These are phyloP conservation scores for Burhinus bistriatus DNA, from an alignment of 2,113 vertebrate species.

Conservation along the genomic window DNA sequence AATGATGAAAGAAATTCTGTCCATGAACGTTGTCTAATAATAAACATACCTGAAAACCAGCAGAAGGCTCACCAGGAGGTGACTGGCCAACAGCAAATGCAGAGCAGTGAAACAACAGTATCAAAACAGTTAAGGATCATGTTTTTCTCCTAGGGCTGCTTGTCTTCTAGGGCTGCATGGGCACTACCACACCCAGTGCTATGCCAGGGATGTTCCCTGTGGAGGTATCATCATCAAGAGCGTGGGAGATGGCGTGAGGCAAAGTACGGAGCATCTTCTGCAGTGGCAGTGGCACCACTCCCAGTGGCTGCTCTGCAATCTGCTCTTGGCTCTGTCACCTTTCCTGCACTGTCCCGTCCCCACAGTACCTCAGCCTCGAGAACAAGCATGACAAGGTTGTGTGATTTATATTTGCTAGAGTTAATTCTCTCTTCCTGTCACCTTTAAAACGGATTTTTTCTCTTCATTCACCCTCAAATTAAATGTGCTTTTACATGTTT, in stretches of 20 bases:
- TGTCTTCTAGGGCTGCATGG: accelerated
- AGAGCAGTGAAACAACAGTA: background rate
- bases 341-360: background rate
- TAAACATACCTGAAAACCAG: background rate
- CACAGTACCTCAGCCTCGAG: background rate
- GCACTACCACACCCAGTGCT: background rate
- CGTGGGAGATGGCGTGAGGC: background rate
- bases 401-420: background rate
- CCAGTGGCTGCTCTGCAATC: background rate
- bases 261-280: background rate
- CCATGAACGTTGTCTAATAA: background rate
- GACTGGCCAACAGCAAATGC: background rate
- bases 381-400: background rate
- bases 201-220: background rate
- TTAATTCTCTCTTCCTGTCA: background rate
- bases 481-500: background rate
- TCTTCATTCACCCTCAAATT: background rate
- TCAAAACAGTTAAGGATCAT: background rate
- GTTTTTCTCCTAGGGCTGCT: background rate
- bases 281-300: background rate
- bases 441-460: background rate
- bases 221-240: background rate
- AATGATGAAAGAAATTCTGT: background rate
- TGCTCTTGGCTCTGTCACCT: background rate
- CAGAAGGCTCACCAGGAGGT: background rate